Evolutionary conservation across 1,140 invertebrate species (phyloP).

Genomic region (Lasaia peninsularis): DNA sequence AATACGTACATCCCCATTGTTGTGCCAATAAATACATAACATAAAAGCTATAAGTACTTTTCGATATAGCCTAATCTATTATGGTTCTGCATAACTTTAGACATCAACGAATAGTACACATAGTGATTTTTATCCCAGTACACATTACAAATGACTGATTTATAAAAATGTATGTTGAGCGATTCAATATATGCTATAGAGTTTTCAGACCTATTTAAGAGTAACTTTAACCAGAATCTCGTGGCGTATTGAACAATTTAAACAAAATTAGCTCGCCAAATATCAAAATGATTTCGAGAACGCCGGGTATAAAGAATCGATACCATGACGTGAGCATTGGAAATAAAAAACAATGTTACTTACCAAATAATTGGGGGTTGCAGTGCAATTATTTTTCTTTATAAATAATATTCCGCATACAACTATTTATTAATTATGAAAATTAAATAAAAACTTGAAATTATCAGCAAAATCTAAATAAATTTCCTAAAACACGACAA

Average conservation of each 20-base stretch:
- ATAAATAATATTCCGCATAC: not conserved
- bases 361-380: slow-evolving; percentile 9
- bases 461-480: slow-evolving; percentile 9
- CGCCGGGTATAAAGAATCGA: slow-evolving; percentile 30
- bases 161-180: too few relatives aligned
- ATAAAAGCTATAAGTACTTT: too few relatives aligned
- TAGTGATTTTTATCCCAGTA: too few relatives aligned
- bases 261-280: not conserved
- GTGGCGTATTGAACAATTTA: not conserved
- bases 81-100: too few relatives aligned
- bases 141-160: too few relatives aligned
- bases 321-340: slow-evolving; percentile 24
- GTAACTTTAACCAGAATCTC: too few relatives aligned
- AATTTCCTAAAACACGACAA: slow-evolving; percentile 30
- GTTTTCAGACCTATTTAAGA: too few relatives aligned
- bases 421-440: not conserved
- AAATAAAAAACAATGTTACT: slow-evolving; percentile 14
- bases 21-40: too few relatives aligned
- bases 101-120: too few relatives aligned
- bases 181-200: too few relatives aligned
- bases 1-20: too few relatives aligned
- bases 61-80: too few relatives aligned
- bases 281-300: not conserved
- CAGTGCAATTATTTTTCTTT: not conserved
- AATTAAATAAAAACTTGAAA: not conserved